A percentile compares a stretch with the other conserved stretches of the same genome.
Conservation (phyloP, 2,888 invertebrate genomes). For the Microctonus brassicae region DNA sequence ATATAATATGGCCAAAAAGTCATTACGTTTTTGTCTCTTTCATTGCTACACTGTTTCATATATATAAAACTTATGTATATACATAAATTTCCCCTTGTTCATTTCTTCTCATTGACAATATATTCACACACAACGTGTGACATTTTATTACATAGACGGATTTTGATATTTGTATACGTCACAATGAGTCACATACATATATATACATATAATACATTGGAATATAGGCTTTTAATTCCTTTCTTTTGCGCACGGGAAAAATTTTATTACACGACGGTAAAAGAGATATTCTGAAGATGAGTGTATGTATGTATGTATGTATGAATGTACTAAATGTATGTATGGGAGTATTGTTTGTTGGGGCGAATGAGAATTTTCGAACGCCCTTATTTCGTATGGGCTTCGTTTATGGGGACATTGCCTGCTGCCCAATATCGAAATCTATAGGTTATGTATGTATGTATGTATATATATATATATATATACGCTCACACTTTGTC, state of each 20-base stretch:
- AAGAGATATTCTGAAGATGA: conserved; percentile 6
- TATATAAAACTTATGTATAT: background rate
- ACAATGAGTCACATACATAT: background rate
- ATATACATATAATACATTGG: no score
- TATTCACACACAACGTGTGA: background rate
- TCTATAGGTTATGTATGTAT: conserved; percentile 38
- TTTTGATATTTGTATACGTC: background rate
- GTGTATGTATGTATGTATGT: conserved; percentile 5
- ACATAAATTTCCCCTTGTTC: conserved; percentile 1
- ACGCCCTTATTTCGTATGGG: conserved; percentile 45
- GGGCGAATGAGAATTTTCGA: conserved; percentile 35
- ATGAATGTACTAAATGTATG: no score
- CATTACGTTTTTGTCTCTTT: conserved; percentile 1
- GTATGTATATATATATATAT: conserved; percentile 26
- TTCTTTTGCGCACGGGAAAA: background rate
- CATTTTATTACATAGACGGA: background rate
- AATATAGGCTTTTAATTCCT: conserved; percentile 10
- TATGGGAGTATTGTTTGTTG: conserved; percentile 5
- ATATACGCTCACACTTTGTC: conserved; percentile 30
- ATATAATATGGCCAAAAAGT: conserved; percentile 3
- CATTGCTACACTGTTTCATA: background rate
- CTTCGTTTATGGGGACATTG: conserved; percentile 48
- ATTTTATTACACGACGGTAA: background rate
- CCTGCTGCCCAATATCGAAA: conserved; percentile 42
- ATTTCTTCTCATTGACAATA: background rate